Base-by-base conservation (phyloP, 2,113 vertebrate genomes). In the Cervus canadensis region DNA sequence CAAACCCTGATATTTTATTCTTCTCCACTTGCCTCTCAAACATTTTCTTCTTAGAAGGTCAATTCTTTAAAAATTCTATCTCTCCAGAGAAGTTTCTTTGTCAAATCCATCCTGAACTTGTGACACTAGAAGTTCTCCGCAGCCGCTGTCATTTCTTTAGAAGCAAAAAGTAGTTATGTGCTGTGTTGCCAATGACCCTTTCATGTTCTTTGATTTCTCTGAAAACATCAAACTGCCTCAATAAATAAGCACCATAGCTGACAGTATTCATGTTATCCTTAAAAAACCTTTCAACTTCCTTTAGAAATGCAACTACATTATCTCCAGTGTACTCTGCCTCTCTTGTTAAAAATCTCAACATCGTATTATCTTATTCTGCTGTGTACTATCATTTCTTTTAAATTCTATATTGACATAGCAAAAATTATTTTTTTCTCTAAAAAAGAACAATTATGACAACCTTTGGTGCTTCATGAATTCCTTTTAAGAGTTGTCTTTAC, bases 31-130 rank as follows among this genome's bases (percentile, higher is more conserved):
- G 57, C 78, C 16, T 12, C 64, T 96, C 91, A 93, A 82, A 33
- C 78, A 45, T 82, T 89, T 96, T 78, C 57, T 92, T 87, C 43
- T 85, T 59, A 57, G 67, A 76, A 96, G 40, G 76, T 97, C 83
- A 60, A 56, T 97, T 8, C 48, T 97, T 94, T 54, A 52, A 93
- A 97, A 93, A 95, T 76, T 45, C 3, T 36, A 45, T 96, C 97
- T 86, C 92, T 94, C 48, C 48, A 76, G 83, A 97, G 56, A 25
- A 74, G 28, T 16, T 50, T 33, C 40, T 96, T 43, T 89, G 57
- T 95, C 76, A 95, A 94, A 84, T 48, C 17, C 30, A 87, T 59
- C 28, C 26, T 92, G 91, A 96, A 56, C 93, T 91, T 56, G 33
- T 54, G 57, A 59, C 91, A 28, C 0, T 19, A 59, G 54, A 95